Evolutionary conservation across 2,888 invertebrate species (phyloP), one percentile per base, ranked within the genome.

Genomic region (Parelbella ahira): DNA sequence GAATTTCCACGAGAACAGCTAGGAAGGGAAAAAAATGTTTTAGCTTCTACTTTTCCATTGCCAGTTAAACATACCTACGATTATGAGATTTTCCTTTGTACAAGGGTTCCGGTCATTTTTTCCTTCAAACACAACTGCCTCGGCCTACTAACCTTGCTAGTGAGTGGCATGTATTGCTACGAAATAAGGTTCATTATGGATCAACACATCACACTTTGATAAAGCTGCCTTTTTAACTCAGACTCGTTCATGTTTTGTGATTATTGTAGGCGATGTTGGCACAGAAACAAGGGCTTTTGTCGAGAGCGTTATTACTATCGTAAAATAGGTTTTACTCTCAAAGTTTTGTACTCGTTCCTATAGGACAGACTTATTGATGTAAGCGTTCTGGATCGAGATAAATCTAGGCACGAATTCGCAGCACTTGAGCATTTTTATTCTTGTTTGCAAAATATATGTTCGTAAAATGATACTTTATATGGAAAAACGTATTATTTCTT

Each of bases 241-340:
- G 20, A 25, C 9, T 32, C 20, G 27, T 41, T 33, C 33, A 20
- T 28, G 33, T 34, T 42, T 34, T 34, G 41, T 34, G 41, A 42
- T 34, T 21, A 29, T 43, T 36, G 43, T 36, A 43, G 43, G 34
- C 34, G 27, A 27, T 42, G 36, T 44, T 51, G 45, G 45, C 47
- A 39, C 20, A 42, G 45, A 38, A 44, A 48, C 53, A 51, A 37
- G 43, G 49, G 29, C 18, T 4, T 11, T 24, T 53, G 55, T 56
- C 45, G 49, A 47, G 55, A 58, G 56, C 63, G 63, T 64, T 71
- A 71, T 68, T 71, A 59, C 68, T 62, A 52, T 53, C 65, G 68
- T 72, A 70, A 72, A 71, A 47, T 52, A 67, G 62, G 56, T 56
- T 63, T 64, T 61, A 61, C 64, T 65, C 57, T 46, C 55, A 54